A percentile compares a stretch with the other conserved stretches of the same genome.
Evolutionary conservation across 2,797 vertebrate genomes (phyloP).

Genomic region (Spheniscus humboldti): DNA sequence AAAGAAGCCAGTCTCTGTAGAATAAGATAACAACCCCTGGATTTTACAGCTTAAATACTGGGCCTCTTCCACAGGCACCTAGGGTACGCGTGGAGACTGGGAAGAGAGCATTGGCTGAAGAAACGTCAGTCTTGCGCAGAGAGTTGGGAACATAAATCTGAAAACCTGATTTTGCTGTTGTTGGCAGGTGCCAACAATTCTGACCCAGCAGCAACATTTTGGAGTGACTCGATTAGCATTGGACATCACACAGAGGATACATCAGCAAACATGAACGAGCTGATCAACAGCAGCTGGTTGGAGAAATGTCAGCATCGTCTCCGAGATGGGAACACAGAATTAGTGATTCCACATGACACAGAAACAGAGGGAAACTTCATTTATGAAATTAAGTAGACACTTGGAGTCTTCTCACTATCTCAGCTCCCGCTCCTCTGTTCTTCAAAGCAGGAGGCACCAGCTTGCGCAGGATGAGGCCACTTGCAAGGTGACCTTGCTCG

Average conservation of each 20-base stretch:
- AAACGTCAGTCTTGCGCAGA: background rate
- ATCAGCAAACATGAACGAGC: background rate
- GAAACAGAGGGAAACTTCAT: background rate
- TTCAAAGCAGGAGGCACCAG: background rate
- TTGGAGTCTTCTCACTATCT: background rate
- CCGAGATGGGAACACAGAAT: background rate
- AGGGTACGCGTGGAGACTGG: background rate
- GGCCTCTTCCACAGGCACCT: background rate
- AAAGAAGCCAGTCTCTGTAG: constrained; percentile 25
- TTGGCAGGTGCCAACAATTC: background rate
- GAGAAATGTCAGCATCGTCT: background rate
- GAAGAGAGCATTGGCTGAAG: background rate
- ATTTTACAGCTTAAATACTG: background rate
- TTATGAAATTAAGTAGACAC: background rate
- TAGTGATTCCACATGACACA: background rate
- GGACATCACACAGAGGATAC: background rate
- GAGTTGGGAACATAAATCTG: background rate
- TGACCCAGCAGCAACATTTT: background rate
- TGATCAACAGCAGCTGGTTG: background rate
- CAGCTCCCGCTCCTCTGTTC: background rate
- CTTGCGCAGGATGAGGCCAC: accelerated
- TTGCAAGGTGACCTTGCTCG: background rate
- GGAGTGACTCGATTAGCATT: background rate
- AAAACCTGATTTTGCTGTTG: background rate
- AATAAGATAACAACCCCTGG: background rate